Evolutionary conservation across 2,113 vertebrate species (phyloP).

Genomic region (Catagonus wagneri): DNA sequence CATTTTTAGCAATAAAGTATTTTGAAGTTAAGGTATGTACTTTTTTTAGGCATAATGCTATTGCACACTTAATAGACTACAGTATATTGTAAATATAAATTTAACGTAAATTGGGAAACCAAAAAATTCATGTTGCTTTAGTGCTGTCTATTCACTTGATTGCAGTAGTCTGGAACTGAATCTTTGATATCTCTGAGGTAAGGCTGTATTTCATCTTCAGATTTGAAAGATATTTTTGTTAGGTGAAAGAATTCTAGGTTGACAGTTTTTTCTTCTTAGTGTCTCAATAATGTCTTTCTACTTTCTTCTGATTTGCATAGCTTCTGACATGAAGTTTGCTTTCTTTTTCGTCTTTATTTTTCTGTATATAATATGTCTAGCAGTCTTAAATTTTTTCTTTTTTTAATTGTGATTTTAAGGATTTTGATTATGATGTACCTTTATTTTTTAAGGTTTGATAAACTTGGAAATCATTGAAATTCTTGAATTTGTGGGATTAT

Average conservation of each 20-base stretch:
- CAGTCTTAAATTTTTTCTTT: neutral
- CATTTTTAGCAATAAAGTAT: neutral
- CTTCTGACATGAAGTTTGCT: neutral
- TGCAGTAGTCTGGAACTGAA: neutral
- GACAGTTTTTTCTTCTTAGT: neutral
- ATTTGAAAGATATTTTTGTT: neutral
- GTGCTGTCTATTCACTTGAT: neutral
- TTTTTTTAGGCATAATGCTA: neutral
- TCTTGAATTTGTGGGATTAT: neutral
- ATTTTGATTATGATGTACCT: neutral
- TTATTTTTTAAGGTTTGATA: neutral
- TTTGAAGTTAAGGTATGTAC: neutral
- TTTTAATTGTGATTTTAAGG: neutral
- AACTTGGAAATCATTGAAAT: neutral
- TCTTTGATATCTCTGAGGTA: neutral
- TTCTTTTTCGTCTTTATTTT: conserved; percentile 42
- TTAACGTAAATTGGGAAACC: neutral
- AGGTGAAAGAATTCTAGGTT: neutral
- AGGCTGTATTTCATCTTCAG: neutral
- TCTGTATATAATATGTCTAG: neutral
- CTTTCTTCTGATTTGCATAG: neutral
- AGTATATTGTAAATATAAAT: neutral
- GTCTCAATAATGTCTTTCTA: neutral
- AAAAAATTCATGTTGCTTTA: neutral
- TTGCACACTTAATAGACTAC: neutral